A percentile compares a stretch with the other conserved stretches of the same genome.
Evolutionary conservation across 2,797 vertebrate genomes (phyloP).

Genomic region (Hydrophis major): DNA sequence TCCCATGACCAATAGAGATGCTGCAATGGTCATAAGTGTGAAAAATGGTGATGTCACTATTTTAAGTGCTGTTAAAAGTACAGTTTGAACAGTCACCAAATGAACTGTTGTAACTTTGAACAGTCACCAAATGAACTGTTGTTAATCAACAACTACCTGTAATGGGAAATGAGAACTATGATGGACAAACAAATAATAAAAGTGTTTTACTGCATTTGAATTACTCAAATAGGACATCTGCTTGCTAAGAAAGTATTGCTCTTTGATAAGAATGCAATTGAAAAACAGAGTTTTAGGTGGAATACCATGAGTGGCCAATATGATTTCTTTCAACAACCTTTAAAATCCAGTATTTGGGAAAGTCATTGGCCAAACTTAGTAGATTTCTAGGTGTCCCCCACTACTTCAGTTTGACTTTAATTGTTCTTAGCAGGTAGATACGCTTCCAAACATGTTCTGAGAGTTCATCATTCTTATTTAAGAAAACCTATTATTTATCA

Average conservation of each 20-base stretch:
- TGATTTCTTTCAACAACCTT: not conserved
- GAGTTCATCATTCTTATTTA: not conserved
- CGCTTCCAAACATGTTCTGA: not conserved
- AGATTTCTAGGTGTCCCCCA: not conserved
- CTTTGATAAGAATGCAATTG: not conserved
- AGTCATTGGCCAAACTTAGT: not conserved
- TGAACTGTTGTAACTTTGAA: not conserved
- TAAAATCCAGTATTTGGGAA: not conserved
- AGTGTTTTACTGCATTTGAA: not conserved
- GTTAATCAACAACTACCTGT: not conserved
- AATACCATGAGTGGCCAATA: not conserved
- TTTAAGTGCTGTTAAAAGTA: not conserved
- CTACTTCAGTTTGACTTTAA: not conserved
- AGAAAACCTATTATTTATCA: not conserved
- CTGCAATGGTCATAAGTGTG: not conserved
- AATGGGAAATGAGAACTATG: not conserved
- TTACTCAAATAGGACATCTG: not conserved
- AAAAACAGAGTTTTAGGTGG: not conserved
- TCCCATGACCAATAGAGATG: not conserved
- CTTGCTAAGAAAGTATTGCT: not conserved
- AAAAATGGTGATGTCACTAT: not conserved
- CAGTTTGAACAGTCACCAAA: no score
- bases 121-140: not conserved
- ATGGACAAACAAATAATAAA: not conserved
- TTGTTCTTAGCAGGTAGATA: not conserved